These are phyloP conservation scores for Fukomys damarensis DNA, from an alignment of 2,113 vertebrate species.

Conservation along the genomic window DNA sequence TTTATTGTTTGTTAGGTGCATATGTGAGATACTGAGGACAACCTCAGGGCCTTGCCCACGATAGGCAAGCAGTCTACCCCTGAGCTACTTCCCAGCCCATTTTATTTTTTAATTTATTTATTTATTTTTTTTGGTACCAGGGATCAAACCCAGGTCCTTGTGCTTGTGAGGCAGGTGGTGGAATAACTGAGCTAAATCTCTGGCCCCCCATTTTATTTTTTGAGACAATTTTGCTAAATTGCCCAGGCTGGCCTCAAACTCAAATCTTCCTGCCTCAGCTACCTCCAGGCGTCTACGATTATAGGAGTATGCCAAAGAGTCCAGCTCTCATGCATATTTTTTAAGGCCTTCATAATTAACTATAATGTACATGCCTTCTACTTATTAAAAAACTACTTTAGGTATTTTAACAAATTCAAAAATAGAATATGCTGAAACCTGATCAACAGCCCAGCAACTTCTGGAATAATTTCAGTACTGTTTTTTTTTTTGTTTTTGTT, in stretches of 20 bases:
- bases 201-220: background rate
- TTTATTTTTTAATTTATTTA: background rate
- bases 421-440: background rate
- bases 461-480: background rate
- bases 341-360: constrained; percentile 33
- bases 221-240: background rate
- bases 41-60: background rate
- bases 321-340: background rate
- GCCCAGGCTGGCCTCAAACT: background rate
- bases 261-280: background rate
- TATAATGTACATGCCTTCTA: background rate
- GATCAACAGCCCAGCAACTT: background rate
- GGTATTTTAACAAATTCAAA: constrained; percentile 21
- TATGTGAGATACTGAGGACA: background rate
- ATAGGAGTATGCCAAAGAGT: background rate
- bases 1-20: background rate
- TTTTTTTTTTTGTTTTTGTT: too few species aligned
- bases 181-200: too few species aligned
- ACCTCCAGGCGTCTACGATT: background rate
- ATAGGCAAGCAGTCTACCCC: background rate
- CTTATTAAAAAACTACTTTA: constrained; percentile 8
- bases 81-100: background rate
- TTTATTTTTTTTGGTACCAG: too few species aligned
- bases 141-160: too few species aligned
- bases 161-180: too few species aligned